Conservation (phyloP, 2,113 vertebrate genomes). For the Chloropsis cyanopogon region DNA sequence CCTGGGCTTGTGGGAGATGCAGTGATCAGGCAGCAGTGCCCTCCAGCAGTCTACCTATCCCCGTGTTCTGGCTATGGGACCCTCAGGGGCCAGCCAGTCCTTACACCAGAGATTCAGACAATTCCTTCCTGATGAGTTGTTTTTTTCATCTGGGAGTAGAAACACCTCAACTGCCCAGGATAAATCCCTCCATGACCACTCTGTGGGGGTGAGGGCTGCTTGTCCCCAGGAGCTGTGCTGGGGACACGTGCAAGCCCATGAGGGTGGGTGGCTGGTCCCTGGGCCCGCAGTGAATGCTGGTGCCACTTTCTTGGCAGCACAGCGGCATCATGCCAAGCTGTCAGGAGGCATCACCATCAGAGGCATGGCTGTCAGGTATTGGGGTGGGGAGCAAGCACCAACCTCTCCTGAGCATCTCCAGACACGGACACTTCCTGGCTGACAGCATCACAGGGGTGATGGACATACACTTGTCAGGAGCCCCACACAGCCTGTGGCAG, state of each 20-base stretch:
- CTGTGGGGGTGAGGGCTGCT: neutral
- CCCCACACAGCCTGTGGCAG: neutral
- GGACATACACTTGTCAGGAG: neutral
- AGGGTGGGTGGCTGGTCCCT: neutral
- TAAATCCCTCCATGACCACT: neutral
- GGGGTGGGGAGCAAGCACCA: accelerated
- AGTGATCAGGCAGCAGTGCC: neutral
- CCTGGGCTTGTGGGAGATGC: neutral
- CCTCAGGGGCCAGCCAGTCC: neutral
- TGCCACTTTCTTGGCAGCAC: neutral
- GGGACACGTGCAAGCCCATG: accelerated
- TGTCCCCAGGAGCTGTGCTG: neutral
- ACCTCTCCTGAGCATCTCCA: neutral
- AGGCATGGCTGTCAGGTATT: neutral
- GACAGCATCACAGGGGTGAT: neutral
- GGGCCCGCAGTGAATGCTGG: accelerated
- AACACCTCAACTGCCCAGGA: accelerated
- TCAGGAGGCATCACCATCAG: neutral
- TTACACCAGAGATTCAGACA: neutral
- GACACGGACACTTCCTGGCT: accelerated
- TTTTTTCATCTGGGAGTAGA: neutral
- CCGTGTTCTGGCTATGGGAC: neutral
- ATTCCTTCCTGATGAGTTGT: neutral
- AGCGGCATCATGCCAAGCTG: neutral
- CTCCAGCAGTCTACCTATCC: neutral